phyloP scores from a whole-genome alignment of 2,797 vertebrate species.

The Xenentodon cancila region DNA sequence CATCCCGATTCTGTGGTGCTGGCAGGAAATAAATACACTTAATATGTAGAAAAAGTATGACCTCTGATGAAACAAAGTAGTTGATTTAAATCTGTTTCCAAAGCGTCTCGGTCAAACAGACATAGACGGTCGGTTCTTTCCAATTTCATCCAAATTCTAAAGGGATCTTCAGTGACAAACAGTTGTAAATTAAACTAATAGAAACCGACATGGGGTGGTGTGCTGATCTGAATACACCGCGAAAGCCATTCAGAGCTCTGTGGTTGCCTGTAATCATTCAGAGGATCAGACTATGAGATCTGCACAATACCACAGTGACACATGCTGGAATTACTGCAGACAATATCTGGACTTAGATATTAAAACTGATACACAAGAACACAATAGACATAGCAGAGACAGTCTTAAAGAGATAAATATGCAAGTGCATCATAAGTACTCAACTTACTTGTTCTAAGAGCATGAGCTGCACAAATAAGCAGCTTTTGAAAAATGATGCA shows the following conservation, averaged over 20 bases:
- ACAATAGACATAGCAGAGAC: conserved; percentile 38
- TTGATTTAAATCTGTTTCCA: too few relatives aligned
- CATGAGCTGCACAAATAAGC: conserved; percentile 8
- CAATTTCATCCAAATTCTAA: conserved; percentile 1
- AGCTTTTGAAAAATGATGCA: conserved; percentile 28
- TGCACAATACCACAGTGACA: conserved; percentile 41
- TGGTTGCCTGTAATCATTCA: conserved; percentile 33
- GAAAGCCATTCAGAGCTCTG: conserved; percentile 39
- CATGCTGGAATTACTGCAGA: conserved; percentile 49
- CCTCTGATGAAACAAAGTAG: neutral
- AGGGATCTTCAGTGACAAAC: conserved; percentile 10
- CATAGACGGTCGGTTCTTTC: conserved; percentile 4
- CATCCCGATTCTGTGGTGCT: neutral
- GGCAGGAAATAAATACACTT: neutral
- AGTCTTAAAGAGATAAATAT: conserved; percentile 41
- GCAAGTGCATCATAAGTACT: conserved; percentile 9
- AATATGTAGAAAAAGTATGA: neutral
- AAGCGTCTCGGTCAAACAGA: neutral
- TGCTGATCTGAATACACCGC: conserved; percentile 42
- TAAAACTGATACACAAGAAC: conserved; percentile 27
- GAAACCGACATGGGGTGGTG: conserved; percentile 7
- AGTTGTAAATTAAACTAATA: conserved; percentile 28
- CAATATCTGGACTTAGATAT: conserved; percentile 41
- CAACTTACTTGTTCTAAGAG: conserved; percentile 25
- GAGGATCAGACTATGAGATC: conserved; percentile 45